Evolutionary conservation across 2,797 vertebrate species (phyloP).

Genomic region (Hafferia zeledoni): DNA sequence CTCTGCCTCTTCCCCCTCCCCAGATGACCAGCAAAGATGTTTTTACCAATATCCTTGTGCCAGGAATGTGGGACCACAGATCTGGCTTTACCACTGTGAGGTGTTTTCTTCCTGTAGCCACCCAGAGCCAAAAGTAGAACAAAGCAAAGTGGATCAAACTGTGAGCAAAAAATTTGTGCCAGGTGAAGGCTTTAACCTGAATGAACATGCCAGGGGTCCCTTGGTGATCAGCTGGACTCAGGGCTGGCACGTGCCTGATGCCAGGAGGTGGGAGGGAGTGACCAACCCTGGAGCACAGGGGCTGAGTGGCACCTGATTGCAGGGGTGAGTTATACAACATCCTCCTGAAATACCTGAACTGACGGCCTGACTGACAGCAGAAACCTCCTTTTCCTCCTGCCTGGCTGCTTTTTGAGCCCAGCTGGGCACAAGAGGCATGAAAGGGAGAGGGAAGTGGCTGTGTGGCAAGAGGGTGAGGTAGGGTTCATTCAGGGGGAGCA

Average conservation of each 20-base stretch:
- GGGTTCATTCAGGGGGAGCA: not conserved
- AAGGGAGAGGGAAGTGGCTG: not conserved
- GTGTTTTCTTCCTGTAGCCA: not conserved
- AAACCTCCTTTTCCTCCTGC: not conserved
- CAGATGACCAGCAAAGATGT: not conserved
- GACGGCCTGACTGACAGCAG: not conserved
- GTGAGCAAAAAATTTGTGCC: not conserved
- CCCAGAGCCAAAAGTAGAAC: not conserved
- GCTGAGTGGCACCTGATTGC: not conserved
- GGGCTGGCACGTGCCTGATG: not conserved
- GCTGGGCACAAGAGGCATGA: not conserved
- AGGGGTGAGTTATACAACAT: not conserved
- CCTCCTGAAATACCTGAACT: not conserved
- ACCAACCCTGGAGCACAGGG: fast-evolving
- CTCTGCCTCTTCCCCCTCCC: not conserved
- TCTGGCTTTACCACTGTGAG: not conserved
- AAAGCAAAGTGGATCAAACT: fast-evolving
- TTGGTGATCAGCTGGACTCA: not conserved
- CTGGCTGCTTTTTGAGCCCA: not conserved
- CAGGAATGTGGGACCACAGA: not conserved
- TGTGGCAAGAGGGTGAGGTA: not conserved
- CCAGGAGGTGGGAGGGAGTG: not conserved
- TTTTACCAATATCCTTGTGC: fast-evolving
- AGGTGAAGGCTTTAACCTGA: not conserved
- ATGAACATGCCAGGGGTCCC: fast-evolving